Evolutionary conservation across 2,888 invertebrate species (phyloP).

Genomic region (Opisthograptis luteolata): DNA sequence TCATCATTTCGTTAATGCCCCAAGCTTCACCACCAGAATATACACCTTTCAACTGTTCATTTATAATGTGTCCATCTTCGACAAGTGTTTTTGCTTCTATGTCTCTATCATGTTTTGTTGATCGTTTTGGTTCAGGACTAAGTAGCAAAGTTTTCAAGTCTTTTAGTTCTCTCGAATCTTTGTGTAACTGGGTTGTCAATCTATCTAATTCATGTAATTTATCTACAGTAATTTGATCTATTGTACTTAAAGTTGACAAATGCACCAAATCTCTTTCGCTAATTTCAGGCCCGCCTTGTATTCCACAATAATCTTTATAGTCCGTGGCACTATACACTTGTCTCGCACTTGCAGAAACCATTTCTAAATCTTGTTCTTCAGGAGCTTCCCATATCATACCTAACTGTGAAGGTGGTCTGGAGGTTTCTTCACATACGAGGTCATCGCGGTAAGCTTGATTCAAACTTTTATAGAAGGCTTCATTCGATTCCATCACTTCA

Average conservation of each 20-base stretch:
- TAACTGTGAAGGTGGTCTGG: constrained; percentile 88
- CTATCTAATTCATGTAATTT: constrained; percentile 91
- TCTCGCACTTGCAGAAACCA: constrained; percentile 81
- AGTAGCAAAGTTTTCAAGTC: constrained; percentile 89
- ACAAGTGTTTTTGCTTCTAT: constrained; percentile 84
- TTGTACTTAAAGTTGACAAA: constrained; percentile 88
- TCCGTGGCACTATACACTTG: constrained; percentile 90
- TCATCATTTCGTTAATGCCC: constrained; percentile 87
- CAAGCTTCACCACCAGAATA: constrained; percentile 87
- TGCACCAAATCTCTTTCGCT: constrained; percentile 92
- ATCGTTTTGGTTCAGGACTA: constrained; percentile 85
- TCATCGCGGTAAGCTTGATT: constrained; percentile 95
- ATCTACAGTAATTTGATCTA: constrained; percentile 91
- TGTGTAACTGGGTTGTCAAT: constrained; percentile 89
- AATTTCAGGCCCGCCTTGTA: constrained; percentile 87
- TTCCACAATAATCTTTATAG: constrained; percentile 90
- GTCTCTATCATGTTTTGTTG: constrained; percentile 80
- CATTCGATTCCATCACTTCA: constrained; percentile 89
- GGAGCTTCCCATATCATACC: constrained; percentile 95
- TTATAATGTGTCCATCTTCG: constrained; percentile 87
- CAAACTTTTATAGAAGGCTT: constrained; percentile 94
- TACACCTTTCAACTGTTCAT: constrained; percentile 88
- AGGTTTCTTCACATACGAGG: constrained; percentile 86
- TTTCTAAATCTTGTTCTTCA: constrained; percentile 87
- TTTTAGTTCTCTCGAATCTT: constrained; percentile 91